Evolutionary conservation across 2,888 invertebrate genomes (phyloP).

Genomic region (Eupithecia abbreviata): DNA sequence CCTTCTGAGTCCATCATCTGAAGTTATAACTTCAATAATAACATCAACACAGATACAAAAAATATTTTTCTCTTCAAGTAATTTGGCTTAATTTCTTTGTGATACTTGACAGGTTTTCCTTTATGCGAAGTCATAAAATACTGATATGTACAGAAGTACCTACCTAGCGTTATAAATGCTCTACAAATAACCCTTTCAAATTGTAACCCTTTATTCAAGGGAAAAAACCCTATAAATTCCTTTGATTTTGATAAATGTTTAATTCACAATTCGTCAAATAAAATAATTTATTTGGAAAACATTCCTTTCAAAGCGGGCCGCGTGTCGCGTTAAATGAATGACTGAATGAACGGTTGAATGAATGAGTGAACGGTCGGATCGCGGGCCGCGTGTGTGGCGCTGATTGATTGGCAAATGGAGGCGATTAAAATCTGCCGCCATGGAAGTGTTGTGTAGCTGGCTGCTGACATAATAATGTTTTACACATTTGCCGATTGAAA

Average conservation of each 20-base stretch:
- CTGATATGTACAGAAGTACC: background rate
- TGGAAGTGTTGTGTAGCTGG: background rate
- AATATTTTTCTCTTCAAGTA: background rate
- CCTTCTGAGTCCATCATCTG: background rate
- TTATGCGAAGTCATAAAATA: background rate
- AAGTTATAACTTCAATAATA: background rate
- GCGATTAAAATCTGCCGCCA: background rate
- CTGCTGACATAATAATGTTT: background rate
- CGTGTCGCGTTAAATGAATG: background rate
- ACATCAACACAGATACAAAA: background rate
- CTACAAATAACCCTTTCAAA: slow-evolving; percentile 2
- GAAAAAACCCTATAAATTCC: background rate
- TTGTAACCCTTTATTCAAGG: background rate
- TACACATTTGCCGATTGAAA: background rate
- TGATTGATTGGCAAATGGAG: slow-evolving; percentile 22
- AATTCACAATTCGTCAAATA: slow-evolving; percentile 21
- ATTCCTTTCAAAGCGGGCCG: slow-evolving; percentile 15
- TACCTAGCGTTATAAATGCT: background rate
- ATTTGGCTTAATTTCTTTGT: background rate
- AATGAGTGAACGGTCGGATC: slow-evolving; percentile 22
- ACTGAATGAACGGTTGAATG: slow-evolving; percentile 22
- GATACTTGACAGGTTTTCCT: background rate
- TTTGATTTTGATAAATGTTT: slow-evolving; percentile 17
- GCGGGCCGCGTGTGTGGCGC: slow-evolving; percentile 13
- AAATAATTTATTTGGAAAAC: slow-evolving; percentile 15